Evolutionary conservation across 2,113 vertebrate species (phyloP), one percentile per base, ranked within the genome.

Genomic region (Anser cygnoides): DNA sequence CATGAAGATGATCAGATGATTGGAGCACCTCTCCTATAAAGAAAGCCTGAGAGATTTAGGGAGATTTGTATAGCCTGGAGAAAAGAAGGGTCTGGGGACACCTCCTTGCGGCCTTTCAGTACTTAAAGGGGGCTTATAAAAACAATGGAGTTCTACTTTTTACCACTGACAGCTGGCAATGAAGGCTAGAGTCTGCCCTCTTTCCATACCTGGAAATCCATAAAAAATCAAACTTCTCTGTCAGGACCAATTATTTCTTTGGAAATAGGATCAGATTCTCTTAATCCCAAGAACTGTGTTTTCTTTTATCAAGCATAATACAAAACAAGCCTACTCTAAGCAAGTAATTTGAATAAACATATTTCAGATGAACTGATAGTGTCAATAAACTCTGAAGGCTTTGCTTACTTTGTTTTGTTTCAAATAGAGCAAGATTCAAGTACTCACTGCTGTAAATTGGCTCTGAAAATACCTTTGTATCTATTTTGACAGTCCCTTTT

Each of bases 401-500:
- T 82, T 82, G 13, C 29, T 78, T 92, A 59, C 37, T 71, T 90
- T 75, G 58, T 80, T 95, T 92, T 75, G 49, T 84, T 75, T 87
- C n/a, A 75, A 78, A 75, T 7, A 72, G 57, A 89, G 49, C 9
- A 87, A 73, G 44, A 89, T 50, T 57, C 68, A 75, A 76, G 23
- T 68, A n/a, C 81, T 82, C 62, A 10, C 5, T 62, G 21, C n/a
- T 93, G 21, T 75, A 73, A 92, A 89, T 84, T 84, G 49, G 39
- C 70, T 57, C 85, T 77, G 78, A 88, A 90, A 93, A 67, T 41
- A 59, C 62, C 37, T 92, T 43, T 92, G 6, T 55, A 15, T 84
- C 73, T 96, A 43, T 93, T 96, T 96, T 93, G 89, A 86, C 90
- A 94, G n/a, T 52, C 4, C 3, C 39, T 84, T 94, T 90, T 67